These are phyloP conservation scores for Sturnira hondurensis DNA, from an alignment of 2,113 vertebrate genomes.

Conservation along the genomic window DNA sequence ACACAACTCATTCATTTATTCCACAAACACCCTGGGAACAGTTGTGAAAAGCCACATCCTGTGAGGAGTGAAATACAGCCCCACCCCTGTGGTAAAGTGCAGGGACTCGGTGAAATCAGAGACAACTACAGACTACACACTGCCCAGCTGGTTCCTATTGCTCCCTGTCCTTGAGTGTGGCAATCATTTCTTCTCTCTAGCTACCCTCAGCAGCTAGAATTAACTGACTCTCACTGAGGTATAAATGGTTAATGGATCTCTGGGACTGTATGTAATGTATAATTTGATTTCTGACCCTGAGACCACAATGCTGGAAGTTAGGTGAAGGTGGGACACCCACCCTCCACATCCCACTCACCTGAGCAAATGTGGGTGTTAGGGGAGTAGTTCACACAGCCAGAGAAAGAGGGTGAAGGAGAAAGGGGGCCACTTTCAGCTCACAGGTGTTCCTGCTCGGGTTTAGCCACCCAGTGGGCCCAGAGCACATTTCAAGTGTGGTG, in stretches of 20 bases:
- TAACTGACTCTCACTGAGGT: neutral
- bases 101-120: neutral
- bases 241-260: neutral
- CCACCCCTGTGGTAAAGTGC: neutral
- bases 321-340: no score
- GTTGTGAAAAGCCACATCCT: neutral
- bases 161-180: neutral
- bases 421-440: neutral
- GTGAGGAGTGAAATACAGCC: neutral
- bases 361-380: neutral
- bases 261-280: neutral
- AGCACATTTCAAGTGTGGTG: fast-evolving
- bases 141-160: neutral
- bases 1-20: neutral
- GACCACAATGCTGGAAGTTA: neutral
- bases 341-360: neutral
- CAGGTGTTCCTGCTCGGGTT: neutral
- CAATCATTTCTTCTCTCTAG: neutral
- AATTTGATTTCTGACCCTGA: neutral
- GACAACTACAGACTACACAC: neutral
- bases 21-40: neutral
- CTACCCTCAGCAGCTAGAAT: neutral
- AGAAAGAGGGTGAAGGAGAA: neutral
- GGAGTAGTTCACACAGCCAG: neutral
- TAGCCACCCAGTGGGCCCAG: fast-evolving